These are phyloP conservation scores for Albula glossodonta DNA, from an alignment of 2,113 vertebrate species.

Conservation along the genomic window DNA sequence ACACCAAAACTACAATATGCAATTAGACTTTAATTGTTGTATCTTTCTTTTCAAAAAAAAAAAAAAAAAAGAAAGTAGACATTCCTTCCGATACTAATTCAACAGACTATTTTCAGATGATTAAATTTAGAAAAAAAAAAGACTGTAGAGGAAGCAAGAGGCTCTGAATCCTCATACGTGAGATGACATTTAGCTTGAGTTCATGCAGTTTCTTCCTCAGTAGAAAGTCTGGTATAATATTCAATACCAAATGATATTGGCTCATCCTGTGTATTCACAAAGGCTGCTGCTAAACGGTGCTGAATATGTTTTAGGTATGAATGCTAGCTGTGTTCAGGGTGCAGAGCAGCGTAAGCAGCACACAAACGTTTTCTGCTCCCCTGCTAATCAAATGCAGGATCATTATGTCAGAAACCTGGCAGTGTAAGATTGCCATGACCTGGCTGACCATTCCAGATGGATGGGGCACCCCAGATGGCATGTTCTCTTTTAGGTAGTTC, in stretches of 20 bases:
- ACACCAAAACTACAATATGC: background rate
- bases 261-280: background rate
- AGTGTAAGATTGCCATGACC: conserved; percentile 67
- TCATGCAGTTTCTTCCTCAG: background rate
- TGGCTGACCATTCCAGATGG: conserved; percentile 60
- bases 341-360: conserved; percentile 33
- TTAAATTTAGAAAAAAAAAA: background rate
- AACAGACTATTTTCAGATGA: background rate
- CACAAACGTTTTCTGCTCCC: conserved; percentile 55
- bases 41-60: background rate
- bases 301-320: background rate
- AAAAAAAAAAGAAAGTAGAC: background rate
- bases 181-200: background rate
- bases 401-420: conserved; percentile 63
- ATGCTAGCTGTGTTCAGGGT: conserved; percentile 16
- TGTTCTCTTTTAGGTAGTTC: conserved; percentile 19
- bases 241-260: background rate
- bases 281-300: background rate
- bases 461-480: conserved; percentile 42
- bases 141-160: background rate
- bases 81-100: background rate
- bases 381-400: conserved; percentile 62
- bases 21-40: background rate
- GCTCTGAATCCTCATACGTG: background rate
- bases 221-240: background rate